Percentiles rank a stretch among this genome's conserved stretches.
Conservation (phyloP, 2,888 invertebrate species). For the Volucella bombylans region DNA sequence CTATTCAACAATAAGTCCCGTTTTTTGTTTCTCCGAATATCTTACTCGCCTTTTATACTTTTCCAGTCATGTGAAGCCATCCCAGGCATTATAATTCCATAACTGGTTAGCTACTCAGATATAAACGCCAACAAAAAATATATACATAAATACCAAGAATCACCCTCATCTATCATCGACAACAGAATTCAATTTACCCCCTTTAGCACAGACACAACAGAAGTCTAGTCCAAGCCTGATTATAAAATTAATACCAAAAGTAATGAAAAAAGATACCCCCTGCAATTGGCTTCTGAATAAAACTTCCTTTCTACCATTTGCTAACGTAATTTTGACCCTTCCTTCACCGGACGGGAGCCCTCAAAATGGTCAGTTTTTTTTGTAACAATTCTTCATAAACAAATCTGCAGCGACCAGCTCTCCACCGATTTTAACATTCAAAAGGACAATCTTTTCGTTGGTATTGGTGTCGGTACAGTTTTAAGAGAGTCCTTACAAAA, state of each 20-base stretch:
- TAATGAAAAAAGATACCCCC: slow-evolving; percentile 40
- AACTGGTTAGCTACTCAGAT: slow-evolving; percentile 11
- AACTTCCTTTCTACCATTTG: slow-evolving; percentile 17
- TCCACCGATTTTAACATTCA: not conserved
- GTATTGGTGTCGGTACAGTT: slow-evolving; percentile 33
- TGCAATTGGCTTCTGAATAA: slow-evolving; percentile 37
- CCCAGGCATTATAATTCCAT: slow-evolving; percentile 12
- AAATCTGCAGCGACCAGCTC: slow-evolving; percentile 8
- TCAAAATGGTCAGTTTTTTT: slow-evolving; percentile 29
- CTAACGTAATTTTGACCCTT: slow-evolving; percentile 47
- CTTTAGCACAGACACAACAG: not conserved
- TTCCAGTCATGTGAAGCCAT: slow-evolving; percentile 21
- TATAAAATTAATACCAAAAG: slow-evolving; percentile 50
- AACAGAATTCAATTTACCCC: not conserved
- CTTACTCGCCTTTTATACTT: slow-evolving; percentile 9
- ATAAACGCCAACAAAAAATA: not conserved
- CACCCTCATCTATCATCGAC: slow-evolving; percentile 13
- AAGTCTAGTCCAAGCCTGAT: slow-evolving; percentile 21
- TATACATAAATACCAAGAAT: slow-evolving; percentile 2
- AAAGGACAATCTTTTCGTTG: slow-evolving; percentile 48
- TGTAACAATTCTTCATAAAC: slow-evolving; percentile 39
- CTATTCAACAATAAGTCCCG: not conserved
- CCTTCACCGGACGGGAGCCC: not conserved
- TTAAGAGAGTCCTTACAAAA: slow-evolving; percentile 70
- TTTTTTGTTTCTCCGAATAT: slow-evolving; percentile 7